Evolutionary conservation across 2,797 vertebrate species (phyloP), one percentile per base, ranked within the genome.

Genomic region (Psittacula echo): DNA sequence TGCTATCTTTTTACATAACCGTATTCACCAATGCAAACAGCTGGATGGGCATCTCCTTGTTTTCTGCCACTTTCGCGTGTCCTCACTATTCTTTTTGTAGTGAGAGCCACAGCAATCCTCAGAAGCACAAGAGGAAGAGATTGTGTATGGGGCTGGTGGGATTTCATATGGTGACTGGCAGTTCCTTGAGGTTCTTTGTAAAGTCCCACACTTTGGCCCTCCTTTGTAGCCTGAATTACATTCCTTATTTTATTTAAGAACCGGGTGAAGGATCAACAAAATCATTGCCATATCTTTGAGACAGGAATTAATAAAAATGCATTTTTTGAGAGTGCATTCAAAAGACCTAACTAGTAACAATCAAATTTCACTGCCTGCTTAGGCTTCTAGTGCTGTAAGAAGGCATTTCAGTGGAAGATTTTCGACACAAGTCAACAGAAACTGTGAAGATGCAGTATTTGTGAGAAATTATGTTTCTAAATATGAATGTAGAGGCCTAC

Each of bases 101-200:
- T 39, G 44, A 66, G 10, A 53, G 6, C 9, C 16, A 30, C 37
- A 54, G 32, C 20, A 54, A 9, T 30, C 13, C 22, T 53, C 17
- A 9, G 30, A 71, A 66, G 15, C 20, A 61, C 12, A 71, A n/a
- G 47, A 44, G n/a, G 11, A 85, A 12, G 22, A 81, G 27, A 37
- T 6, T 0, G 1, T 42, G 17, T 3, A 1, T 10, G 30, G 24
- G 13, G 4, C 11, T 84, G 19, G 10, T 21, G 32, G 30, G 22
- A 48, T 15, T 44, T 85, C 11, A 6, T 27, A 39, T 21, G 7
- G 47, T 9, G 6, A 45, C 30, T 24, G 29, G 5, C 22, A 51
- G 26, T 42, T 89, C 32, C 13, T 44, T 39, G 29, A 44, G 19
- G 23, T 68, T n/a, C 5, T 41, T 51, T 44, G 26, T 68, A 44